Base-by-base conservation (phyloP, 2,888 invertebrate species). In the Sussaba pulchella region DNA sequence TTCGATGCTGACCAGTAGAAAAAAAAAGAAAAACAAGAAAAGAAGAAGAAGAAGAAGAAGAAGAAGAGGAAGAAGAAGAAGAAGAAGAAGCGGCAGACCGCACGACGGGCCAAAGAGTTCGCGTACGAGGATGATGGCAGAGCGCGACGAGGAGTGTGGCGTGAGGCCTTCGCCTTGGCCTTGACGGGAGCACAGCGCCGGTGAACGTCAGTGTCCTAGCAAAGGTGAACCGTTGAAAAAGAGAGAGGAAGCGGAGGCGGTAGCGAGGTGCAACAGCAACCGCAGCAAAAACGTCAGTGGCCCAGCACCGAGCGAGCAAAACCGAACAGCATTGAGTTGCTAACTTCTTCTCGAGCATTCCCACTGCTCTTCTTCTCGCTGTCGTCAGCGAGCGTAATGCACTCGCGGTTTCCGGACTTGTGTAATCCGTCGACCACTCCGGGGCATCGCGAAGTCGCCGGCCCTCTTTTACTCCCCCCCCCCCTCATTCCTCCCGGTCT, bases 151-250 rank as follows among this genome's bases (percentile, higher is more conserved):
- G 54, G 47, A 41, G 59, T 66, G 77, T n/a, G 47, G 31, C 72
- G 63, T 72, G 77, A 84, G 85, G 81, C 89, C 90, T 90, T 89
- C 88, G 87, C 89, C 89, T 87, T 87, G 89, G 84, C 89, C 89
- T 89, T 88, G 89, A 88, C 85, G 85, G 59, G 47, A 31, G 57
- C 66, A 59, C 57, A 59, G 74, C 57, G 59, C 71, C 67, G 67
- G 87, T 6, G 6, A 83, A 86, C 85, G 85, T 85, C 87, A 88
- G 86, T 87, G 87, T 88, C 86, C 87, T 87, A 86, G 84, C 87
- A 88, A 87, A 89, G 88, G 87, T 87, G 72, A 64, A 72, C 31
- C 66, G 64, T 64, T 50, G 67, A 70, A 66, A 59, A 70, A 71
- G 41, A 81, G 79, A 82, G 79, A 79, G 78, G 75, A 72, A 70